Conservation (phyloP, 2,113 vertebrate genomes). For the Glaucidium brasilianum region DNA sequence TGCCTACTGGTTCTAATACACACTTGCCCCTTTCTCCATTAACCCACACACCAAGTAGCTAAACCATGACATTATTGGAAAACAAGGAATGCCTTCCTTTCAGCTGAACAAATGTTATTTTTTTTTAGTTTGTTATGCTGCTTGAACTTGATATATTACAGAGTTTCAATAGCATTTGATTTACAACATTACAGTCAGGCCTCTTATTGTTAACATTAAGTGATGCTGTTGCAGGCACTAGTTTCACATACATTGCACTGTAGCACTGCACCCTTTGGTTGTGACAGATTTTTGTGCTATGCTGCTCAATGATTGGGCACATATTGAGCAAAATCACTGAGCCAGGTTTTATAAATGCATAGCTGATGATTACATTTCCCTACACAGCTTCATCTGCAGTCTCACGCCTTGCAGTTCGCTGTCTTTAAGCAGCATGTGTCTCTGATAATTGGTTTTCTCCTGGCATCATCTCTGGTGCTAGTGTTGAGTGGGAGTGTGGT, state of each 20-base stretch:
- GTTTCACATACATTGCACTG: background rate
- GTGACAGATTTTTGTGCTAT: background rate
- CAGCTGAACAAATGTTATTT: background rate
- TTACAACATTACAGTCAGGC: background rate
- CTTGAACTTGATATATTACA: conserved; percentile 9
- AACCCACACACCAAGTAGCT: background rate
- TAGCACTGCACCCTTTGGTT: background rate
- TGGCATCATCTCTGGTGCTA: background rate
- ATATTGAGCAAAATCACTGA: conserved; percentile 30
- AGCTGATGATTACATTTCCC: background rate
- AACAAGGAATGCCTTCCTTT: background rate
- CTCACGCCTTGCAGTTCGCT: background rate
- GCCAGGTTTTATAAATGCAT: conserved; percentile 16
- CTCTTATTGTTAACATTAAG: conserved; percentile 4
- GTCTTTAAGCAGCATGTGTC: background rate
- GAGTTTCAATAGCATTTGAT: background rate
- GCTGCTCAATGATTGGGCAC: background rate
- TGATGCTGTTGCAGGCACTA: background rate
- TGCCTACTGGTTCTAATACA: background rate
- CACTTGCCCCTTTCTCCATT: background rate
- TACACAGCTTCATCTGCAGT: background rate
- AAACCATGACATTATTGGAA: background rate
- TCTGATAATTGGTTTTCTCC: conserved; percentile 47
- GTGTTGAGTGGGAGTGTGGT: background rate
- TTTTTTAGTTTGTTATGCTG: background rate